Base-by-base conservation (phyloP, 2,797 vertebrate species). In the Lepus townsendii region DNA sequence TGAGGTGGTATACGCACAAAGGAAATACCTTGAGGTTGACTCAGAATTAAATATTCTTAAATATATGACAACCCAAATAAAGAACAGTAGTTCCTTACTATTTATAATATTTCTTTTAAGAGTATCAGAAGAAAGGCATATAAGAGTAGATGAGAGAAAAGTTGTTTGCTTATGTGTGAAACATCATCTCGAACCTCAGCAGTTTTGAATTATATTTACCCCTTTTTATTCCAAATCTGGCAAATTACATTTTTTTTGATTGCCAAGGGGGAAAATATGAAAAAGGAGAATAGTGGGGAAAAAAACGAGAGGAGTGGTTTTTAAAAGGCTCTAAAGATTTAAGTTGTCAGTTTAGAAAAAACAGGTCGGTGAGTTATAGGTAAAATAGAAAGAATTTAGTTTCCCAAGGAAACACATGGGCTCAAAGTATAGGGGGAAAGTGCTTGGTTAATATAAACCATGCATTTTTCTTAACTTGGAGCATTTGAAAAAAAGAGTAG, bases 391-490 rank as follows among this genome's bases (percentile, higher is more conserved):
- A 91, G 71, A 92, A 95, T 96, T 95, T 90, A 27, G 30, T 95
- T 97, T 93, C 69, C 76, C 68, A 72, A 88, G 71, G 80, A 96
- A 95, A 68, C 26, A 76, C 20, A 84, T 85, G 38, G 91, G 27
- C 83, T 97, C 24, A 85, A 91, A 88, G 10, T 95, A 22, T 76
- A 87, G 83, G 73, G 30, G 42, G 3, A 90, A 92, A 83, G 66
- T 88, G 62, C 63, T 69, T 96, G 84, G 62, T 82, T 57, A 88
- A 65, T 88, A 88, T 8, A 90, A 91, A 91, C 54, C 63, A 73
- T 84, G 38, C 50, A 80, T 94, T 96, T 96, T 96, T 95, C 52
- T 91, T 96, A 96, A 97, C 65, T 73, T 86, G 80, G 77, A 65
- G 35, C 52, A 76, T 96, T 96, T 71, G 66, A 60, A 82, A 90